A percentile compares a stretch with the other conserved stretches of the same genome.
phyloP scores from a whole-genome alignment of 2,797 vertebrate species.

The Cyclura pinguis region DNA sequence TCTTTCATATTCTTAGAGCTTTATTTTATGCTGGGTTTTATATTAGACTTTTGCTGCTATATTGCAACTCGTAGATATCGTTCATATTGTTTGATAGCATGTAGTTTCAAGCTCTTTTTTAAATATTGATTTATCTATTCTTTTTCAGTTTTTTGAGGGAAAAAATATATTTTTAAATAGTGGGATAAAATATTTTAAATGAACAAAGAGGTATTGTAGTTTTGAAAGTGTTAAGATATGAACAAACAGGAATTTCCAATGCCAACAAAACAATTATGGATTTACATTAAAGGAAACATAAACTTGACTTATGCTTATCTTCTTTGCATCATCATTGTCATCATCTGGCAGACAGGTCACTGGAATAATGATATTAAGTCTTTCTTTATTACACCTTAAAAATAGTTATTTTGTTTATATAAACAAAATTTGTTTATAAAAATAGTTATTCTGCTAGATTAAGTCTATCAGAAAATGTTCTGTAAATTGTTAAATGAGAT shows the following conservation, averaged over 20 bases:
- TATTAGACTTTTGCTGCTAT: not conserved
- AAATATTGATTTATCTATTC: not conserved
- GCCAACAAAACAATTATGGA: not conserved
- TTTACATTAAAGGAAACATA: not conserved
- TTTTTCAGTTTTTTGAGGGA: not conserved
- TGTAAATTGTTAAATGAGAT: constrained; percentile 63
- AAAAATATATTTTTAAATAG: not conserved
- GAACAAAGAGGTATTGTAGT: not conserved
- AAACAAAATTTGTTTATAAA: too few relatives aligned
- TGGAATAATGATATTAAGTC: constrained; percentile 56
- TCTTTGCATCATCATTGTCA: not conserved
- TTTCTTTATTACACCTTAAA: constrained; percentile 54
- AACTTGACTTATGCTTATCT: not conserved
- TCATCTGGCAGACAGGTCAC: constrained; percentile 51
- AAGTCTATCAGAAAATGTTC: constrained; percentile 59
- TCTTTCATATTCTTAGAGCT: not conserved
- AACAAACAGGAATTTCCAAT: not conserved
- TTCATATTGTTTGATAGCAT: not conserved
- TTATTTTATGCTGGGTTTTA: not conserved
- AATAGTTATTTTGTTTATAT: constrained; percentile 10
- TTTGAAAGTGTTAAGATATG: not conserved
- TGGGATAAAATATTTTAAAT: not conserved
- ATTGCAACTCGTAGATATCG: not conserved
- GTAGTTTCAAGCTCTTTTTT: not conserved
- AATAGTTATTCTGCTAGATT: constrained; percentile 15